These are phyloP conservation scores for Tautogolabrus adspersus DNA, from an alignment of 2,113 vertebrate genomes.

Conservation along the genomic window DNA sequence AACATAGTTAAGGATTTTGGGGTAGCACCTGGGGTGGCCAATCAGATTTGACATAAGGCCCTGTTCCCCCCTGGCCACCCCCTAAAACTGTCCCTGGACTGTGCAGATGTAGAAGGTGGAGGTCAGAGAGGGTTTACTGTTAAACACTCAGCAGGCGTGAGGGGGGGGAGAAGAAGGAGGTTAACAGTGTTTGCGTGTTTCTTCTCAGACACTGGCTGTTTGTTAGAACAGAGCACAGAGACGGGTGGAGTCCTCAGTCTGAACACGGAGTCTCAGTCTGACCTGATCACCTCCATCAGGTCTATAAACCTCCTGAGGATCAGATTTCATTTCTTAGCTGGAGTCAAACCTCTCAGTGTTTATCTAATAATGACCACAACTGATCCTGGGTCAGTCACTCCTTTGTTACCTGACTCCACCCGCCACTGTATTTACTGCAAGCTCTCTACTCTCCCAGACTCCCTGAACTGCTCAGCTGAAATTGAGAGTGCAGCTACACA, in stretches of 20 bases:
- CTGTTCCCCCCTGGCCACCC: too few relatives aligned
- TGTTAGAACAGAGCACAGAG: constrained; percentile 18
- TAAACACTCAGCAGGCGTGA: neutral
- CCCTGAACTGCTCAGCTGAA: too few relatives aligned
- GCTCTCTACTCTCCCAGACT: neutral
- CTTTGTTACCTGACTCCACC: neutral
- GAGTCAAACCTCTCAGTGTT: neutral
- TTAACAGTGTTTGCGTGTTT: neutral
- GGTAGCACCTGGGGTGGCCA: too few relatives aligned
- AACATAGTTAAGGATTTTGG: too few relatives aligned
- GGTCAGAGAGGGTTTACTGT: neutral
- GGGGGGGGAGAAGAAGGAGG: neutral
- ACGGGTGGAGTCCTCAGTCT: constrained; percentile 1
- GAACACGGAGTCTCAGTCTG: constrained; percentile 6
- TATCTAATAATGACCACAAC: neutral
- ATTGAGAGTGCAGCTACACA: too few relatives aligned
- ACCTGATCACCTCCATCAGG: neutral
- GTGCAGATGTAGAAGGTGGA: neutral
- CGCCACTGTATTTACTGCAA: neutral
- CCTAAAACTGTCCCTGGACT: too few relatives aligned
- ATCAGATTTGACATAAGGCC: too few relatives aligned
- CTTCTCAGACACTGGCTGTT: neutral
- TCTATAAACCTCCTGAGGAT: neutral
- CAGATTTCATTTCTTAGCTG: neutral
- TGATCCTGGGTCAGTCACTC: neutral